Percentiles rank a stretch among this genome's conserved stretches.
Conservation (phyloP, 1,140 invertebrate genomes). For the Drosophila suzukii region DNA sequence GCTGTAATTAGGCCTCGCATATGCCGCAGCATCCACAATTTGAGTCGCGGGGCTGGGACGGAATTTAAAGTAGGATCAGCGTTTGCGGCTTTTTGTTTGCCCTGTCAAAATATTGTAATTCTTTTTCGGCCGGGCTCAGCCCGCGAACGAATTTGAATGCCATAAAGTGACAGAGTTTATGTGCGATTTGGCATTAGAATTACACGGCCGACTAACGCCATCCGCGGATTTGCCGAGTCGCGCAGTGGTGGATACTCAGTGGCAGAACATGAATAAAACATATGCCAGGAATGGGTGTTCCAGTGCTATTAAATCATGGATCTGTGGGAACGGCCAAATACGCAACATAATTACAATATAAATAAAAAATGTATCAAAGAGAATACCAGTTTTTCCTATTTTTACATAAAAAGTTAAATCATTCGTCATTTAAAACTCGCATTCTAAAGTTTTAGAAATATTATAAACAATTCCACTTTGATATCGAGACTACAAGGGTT, state of each 20-base stretch:
- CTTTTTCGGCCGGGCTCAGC: conserved; percentile 35
- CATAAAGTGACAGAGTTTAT: conserved; percentile 65
- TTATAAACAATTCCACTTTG: too few relatives aligned
- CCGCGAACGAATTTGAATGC: conserved; percentile 63
- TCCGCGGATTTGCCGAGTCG: conserved; percentile 27
- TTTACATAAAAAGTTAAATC: background rate
- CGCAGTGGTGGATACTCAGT: conserved; percentile 10
- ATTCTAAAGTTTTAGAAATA: too few relatives aligned
- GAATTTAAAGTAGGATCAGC: conserved; percentile 82
- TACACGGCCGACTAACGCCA: conserved; percentile 57
- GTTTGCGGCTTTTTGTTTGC: conserved; percentile 73
- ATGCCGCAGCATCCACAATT: conserved; percentile 60
- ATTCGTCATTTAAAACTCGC: too few relatives aligned
- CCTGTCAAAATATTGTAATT: conserved; percentile 80
- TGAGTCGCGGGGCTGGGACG: conserved; percentile 6
- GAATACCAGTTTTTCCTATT: background rate
- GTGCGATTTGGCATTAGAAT: conserved; percentile 65
- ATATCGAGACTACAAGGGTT: too few relatives aligned
- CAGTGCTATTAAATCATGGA: conserved; percentile 18
- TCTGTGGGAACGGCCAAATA: background rate
- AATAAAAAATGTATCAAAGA: background rate
- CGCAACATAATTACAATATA: background rate
- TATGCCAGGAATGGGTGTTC: conserved; percentile 23
- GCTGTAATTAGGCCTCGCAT: conserved; percentile 75
- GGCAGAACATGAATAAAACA: conserved; percentile 43